These are phyloP conservation scores for Cosmopolites sordidus DNA, from an alignment of 2,888 invertebrate species.

Conservation along the genomic window DNA sequence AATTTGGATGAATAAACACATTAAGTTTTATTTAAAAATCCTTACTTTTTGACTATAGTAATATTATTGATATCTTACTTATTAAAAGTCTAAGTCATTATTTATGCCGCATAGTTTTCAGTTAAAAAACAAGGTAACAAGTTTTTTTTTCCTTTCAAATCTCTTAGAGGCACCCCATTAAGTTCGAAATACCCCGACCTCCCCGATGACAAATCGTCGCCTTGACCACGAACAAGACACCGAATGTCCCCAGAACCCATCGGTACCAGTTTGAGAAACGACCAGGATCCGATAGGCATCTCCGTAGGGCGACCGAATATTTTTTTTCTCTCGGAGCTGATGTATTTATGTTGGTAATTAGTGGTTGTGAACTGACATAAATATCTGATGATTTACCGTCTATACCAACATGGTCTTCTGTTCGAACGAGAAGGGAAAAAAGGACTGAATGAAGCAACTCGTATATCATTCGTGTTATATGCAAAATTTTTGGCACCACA, in stretches of 20 bases:
- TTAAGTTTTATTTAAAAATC: too few species aligned
- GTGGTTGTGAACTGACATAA: constrained; percentile 42
- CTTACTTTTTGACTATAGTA: too few species aligned
- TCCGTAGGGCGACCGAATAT: constrained; percentile 38
- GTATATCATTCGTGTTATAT: constrained; percentile 20
- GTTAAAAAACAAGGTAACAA: too few species aligned
- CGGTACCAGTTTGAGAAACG: constrained; percentile 1
- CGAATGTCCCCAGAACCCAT: neutral
- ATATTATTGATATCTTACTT: too few species aligned
- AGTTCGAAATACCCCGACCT: neutral
- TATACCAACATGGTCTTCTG: too few species aligned
- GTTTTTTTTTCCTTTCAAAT: too few species aligned
- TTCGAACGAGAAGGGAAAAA: neutral
- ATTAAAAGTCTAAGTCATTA: too few species aligned
- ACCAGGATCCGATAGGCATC: constrained; percentile 37
- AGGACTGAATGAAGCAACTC: constrained; percentile 8
- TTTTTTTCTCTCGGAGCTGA: constrained; percentile 35
- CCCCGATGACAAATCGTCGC: constrained; percentile 1
- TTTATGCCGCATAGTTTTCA: too few species aligned
- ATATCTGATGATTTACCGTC: constrained; percentile 40
- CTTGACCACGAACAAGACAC: neutral
- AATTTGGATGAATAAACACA: too few species aligned
- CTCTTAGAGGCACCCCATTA: too few species aligned
- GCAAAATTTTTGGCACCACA: constrained; percentile 27
- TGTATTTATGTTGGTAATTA: constrained; percentile 45